Evolutionary conservation across 2,888 invertebrate species (phyloP).

Genomic region (Therioaphis trifolii): DNA sequence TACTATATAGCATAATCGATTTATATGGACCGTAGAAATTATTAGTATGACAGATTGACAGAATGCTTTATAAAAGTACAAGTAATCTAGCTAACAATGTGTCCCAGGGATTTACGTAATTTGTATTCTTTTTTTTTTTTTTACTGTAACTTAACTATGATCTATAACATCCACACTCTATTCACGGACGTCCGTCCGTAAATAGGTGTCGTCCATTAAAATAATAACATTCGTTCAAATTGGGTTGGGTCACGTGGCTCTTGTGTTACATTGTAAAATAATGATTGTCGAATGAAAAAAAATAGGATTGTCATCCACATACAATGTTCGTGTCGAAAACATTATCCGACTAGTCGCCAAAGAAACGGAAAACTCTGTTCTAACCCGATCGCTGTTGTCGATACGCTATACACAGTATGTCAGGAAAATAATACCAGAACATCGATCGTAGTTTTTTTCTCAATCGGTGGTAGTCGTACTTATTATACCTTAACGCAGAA

Average conservation of each 20-base stretch:
- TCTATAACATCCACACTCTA: not conserved
- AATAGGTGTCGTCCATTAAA: conserved; percentile 6
- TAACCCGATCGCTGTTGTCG: not conserved
- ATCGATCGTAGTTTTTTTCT: not conserved
- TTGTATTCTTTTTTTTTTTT: too few relatives aligned
- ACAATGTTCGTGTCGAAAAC: not conserved
- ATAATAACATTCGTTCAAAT: not conserved
- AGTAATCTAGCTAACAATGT: not conserved
- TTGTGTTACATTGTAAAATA: not conserved
- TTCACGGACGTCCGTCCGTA: not conserved
- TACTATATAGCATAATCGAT: conserved; percentile 14
- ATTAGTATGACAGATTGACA: too few relatives aligned
- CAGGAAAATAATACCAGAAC: not conserved
- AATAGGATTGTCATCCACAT: not conserved
- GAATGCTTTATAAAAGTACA: not conserved
- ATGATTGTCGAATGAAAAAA: conserved; percentile 13
- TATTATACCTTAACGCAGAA: not conserved
- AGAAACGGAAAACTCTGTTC: conserved; percentile 31
- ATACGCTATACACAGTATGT: not conserved
- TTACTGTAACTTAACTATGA: not conserved
- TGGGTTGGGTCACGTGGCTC: conserved; percentile 16
- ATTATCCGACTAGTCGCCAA: not conserved
- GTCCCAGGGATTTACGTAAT: not conserved
- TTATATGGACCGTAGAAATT: conserved; percentile 12
- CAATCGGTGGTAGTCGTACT: not conserved